Evolutionary conservation across 2,113 vertebrate genomes (phyloP).

Genomic region (Naja naja): DNA sequence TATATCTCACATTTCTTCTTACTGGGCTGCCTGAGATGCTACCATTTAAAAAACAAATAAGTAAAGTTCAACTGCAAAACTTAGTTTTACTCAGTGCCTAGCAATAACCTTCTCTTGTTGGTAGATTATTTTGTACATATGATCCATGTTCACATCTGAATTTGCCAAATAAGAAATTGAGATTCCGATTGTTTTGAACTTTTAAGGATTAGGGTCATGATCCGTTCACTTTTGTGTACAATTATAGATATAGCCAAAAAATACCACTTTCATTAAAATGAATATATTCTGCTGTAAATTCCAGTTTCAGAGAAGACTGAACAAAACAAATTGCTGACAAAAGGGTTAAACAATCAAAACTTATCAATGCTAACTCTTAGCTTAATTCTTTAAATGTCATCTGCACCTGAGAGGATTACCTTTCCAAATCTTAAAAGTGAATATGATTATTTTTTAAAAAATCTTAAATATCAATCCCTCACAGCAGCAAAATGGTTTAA

Average conservation of each 20-base stretch:
- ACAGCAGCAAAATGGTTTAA: constrained; percentile 48
- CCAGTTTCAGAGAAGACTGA: constrained; percentile 42
- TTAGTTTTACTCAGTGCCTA: not conserved
- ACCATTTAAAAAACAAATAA: not conserved
- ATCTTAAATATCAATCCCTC: constrained; percentile 63
- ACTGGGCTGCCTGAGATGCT: not conserved
- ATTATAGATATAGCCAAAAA: constrained; percentile 22
- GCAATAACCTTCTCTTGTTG: not conserved
- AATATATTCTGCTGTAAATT: constrained; percentile 43
- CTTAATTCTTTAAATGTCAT: constrained; percentile 65
- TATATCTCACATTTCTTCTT: not conserved
- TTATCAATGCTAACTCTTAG: constrained; percentile 53
- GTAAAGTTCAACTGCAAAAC: not conserved
- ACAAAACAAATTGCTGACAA: constrained; percentile 60
- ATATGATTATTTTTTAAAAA: constrained; percentile 29
- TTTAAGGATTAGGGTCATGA: not conserved
- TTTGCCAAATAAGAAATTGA: not conserved
- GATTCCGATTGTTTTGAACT: not conserved
- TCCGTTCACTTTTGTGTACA: not conserved
- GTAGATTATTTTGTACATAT: not conserved
- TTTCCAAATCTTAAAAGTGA: constrained; percentile 62
- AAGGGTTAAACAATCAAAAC: constrained; percentile 60
- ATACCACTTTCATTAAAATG: constrained; percentile 38
- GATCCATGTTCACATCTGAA: not conserved
- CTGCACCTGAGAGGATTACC: constrained; percentile 56